These are phyloP conservation scores for Porites rus DNA, from an alignment of 92 coral and sea anemone species.

Conservation along the genomic window DNA sequence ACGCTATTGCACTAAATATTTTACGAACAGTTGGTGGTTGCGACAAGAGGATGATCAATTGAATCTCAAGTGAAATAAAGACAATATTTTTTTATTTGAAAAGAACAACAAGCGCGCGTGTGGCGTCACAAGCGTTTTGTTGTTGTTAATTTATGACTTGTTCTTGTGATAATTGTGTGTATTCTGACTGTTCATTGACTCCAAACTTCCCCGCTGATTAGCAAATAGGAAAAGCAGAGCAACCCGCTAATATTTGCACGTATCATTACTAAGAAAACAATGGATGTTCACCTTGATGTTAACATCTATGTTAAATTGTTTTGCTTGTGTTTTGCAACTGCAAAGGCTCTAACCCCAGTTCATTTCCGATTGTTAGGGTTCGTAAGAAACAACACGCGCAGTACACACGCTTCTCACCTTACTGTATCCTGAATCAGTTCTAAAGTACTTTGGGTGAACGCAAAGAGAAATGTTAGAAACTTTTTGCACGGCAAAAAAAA, in stretches of 20 bases:
- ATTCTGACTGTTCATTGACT: conserved; percentile 43
- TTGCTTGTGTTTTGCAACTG: not conserved
- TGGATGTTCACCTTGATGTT: conserved; percentile 20
- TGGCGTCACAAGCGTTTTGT: conserved; percentile 7
- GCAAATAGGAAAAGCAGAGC: conserved; percentile 1
- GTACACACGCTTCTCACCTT: not conserved
- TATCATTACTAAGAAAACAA: not conserved
- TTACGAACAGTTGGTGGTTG: conserved; percentile 43
- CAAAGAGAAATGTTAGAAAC: too few relatives aligned
- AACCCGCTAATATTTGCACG: conserved; percentile 11
- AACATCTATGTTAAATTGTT: not conserved
- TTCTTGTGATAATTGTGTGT: conserved; percentile 40
- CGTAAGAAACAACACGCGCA: not conserved
- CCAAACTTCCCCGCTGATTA: not conserved
- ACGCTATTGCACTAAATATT: not conserved
- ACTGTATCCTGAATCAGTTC: too few relatives aligned
- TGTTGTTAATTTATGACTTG: conserved; percentile 46
- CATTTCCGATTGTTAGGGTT: not conserved
- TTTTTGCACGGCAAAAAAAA: too few relatives aligned
- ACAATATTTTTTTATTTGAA: conserved; percentile 27
- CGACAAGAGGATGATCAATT: conserved; percentile 22
- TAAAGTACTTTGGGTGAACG: too few relatives aligned
- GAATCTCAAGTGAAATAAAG: conserved; percentile 14
- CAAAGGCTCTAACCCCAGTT: not conserved
- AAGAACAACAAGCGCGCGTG: conserved; percentile 43